phyloP scores from a whole-genome alignment of 2,113 vertebrate genomes.

The Brachyhypopomus occidentalis region DNA sequence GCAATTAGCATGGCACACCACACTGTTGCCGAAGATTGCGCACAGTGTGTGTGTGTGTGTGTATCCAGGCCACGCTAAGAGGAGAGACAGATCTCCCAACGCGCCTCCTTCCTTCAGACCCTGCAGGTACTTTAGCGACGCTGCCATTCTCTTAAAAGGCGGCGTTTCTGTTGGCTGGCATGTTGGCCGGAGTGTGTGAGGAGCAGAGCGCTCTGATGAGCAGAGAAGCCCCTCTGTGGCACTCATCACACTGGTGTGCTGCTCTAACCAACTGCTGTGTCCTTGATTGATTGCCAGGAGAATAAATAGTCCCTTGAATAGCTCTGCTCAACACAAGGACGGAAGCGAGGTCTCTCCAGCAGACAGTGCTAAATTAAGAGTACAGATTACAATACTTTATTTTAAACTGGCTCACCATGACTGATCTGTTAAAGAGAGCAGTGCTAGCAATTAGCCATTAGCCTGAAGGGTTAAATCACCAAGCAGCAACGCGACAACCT shows the following conservation, averaged over 20 bases:
- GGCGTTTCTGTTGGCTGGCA: too few relatives aligned
- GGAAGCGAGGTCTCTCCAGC: background rate
- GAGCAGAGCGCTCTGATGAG: background rate
- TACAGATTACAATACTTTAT: background rate
- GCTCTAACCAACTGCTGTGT: background rate
- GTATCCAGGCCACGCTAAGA: slow-evolving; percentile 37
- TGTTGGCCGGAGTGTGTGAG: too few relatives aligned
- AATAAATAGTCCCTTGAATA: slow-evolving; percentile 8
- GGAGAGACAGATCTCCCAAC: background rate
- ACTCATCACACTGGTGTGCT: background rate
- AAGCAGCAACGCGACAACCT: too few relatives aligned
- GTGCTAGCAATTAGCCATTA: background rate
- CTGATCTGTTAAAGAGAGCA: background rate
- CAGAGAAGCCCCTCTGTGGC: background rate
- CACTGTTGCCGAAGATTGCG: slow-evolving; percentile 4
- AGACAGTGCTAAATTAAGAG: background rate
- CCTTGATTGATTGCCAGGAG: slow-evolving; percentile 19
- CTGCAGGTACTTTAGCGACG: background rate
- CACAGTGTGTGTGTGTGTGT: slow-evolving; percentile 33
- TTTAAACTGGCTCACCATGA: background rate
- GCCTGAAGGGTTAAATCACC: background rate
- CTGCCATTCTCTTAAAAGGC: background rate
- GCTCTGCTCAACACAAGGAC: background rate
- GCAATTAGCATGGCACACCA: slow-evolving; percentile 70
- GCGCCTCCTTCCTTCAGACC: background rate